Conservation (phyloP, 2,888 invertebrate genomes). For the Eucriotettix oculatus region DNA sequence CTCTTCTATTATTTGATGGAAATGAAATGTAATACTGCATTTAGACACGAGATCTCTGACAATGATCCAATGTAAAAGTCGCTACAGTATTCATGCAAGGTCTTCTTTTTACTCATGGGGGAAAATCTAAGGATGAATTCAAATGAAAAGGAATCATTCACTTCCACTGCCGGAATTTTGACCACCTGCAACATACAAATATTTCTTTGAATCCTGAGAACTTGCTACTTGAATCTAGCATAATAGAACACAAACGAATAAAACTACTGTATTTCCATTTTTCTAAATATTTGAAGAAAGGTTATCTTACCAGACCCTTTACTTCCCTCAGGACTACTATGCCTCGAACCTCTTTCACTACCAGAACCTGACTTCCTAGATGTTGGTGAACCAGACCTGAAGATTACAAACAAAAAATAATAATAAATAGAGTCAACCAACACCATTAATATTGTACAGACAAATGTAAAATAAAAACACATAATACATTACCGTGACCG, state of each 20-base stretch:
- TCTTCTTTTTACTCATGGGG: too few relatives aligned
- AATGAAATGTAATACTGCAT: too few relatives aligned
- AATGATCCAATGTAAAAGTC: too few relatives aligned
- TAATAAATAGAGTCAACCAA: neutral
- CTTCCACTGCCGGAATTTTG: conserved; percentile 1
- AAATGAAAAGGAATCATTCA: neutral
- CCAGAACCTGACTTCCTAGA: conserved; percentile 43
- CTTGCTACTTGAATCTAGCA: neutral
- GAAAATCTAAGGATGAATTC: too few relatives aligned
- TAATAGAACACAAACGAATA: neutral
- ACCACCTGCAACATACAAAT: neutral
- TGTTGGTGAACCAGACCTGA: conserved; percentile 32
- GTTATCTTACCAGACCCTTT: neutral
- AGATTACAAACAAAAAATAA: too few relatives aligned
- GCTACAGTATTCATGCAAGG: too few relatives aligned
- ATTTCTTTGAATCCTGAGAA: neutral
- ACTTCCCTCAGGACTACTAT: conserved; percentile 4
- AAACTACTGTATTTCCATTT: too few relatives aligned
- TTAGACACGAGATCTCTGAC: too few relatives aligned
- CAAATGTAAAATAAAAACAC: neutral
- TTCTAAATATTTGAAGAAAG: too few relatives aligned
- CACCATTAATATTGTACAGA: neutral
- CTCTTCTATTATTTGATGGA: too few relatives aligned
- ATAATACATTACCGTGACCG: conserved; percentile 15
- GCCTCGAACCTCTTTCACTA: conserved; percentile 26